Percentiles rank a stretch among this genome's conserved stretches.
phyloP scores from a whole-genome alignment of 2,888 invertebrate genomes.

The Synergus gifuensis region DNA sequence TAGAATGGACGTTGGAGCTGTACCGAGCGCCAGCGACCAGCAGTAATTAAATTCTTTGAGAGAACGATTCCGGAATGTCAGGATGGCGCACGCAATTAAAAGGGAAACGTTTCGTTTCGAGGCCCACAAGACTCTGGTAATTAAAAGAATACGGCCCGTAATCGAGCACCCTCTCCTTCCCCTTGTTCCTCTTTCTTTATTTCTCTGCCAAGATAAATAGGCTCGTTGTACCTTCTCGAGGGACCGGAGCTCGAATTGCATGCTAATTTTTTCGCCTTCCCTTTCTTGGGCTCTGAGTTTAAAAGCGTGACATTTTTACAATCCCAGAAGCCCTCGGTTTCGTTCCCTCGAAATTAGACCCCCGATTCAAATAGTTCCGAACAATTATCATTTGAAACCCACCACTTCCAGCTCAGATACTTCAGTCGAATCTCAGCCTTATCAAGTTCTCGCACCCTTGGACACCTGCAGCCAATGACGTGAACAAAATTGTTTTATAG shows the following conservation, averaged over 20 bases:
- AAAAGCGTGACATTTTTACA: constrained; percentile 61
- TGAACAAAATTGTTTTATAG: constrained; percentile 57
- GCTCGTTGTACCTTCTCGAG: constrained; percentile 53
- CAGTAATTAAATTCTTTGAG: constrained; percentile 76
- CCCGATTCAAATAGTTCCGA: constrained; percentile 73
- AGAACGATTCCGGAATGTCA: constrained; percentile 75
- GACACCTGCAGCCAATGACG: constrained; percentile 61
- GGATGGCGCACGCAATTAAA: constrained; percentile 74
- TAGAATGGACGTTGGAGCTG: constrained; percentile 60
- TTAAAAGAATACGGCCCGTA: constrained; percentile 76
- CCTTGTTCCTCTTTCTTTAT: constrained; percentile 57
- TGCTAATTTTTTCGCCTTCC: constrained; percentile 67
- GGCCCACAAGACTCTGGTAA: constrained; percentile 70
- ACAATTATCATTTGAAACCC: constrained; percentile 69
- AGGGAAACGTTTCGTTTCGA: constrained; percentile 74
- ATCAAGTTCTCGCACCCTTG: constrained; percentile 44
- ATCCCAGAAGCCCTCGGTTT: constrained; percentile 26
- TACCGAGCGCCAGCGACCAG: constrained; percentile 60
- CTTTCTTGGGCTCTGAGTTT: constrained; percentile 41
- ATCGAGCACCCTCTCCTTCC: constrained; percentile 60
- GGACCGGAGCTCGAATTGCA: constrained; percentile 60
- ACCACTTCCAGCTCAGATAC: constrained; percentile 43
- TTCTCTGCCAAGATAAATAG: constrained; percentile 59
- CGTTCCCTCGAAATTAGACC: constrained; percentile 47
- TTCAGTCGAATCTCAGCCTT: constrained; percentile 38